phyloP scores from a whole-genome alignment of 1,140 invertebrate genomes.

The Caerostris darwini region DNA sequence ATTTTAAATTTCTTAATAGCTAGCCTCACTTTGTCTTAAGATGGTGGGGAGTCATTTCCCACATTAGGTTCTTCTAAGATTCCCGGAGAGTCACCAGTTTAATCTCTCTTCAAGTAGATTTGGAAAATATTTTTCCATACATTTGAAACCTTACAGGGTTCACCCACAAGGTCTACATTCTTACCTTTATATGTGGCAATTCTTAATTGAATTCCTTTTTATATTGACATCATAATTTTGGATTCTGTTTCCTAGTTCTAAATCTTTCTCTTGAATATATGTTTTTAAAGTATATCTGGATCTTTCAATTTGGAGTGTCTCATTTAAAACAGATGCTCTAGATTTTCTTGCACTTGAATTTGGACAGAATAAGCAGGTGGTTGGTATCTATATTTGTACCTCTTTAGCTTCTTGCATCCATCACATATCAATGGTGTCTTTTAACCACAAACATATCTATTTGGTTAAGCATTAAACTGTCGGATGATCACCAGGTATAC shows the following conservation, averaged over 20 bases:
- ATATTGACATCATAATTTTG: not conserved
- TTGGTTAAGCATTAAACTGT: constrained; percentile 15
- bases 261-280: not conserved
- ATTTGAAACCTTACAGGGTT: not conserved
- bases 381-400: constrained; percentile 6
- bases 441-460: constrained; percentile 19
- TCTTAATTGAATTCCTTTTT: constrained; percentile 8
- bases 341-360: constrained; percentile 11
- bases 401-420: constrained; percentile 35
- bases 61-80: not conserved
- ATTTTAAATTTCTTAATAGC: constrained; percentile 57
- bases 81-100: not conserved
- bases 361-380: not conserved
- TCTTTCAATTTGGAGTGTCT: constrained; percentile 30
- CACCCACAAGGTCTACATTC: constrained; percentile 1
- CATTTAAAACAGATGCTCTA: not conserved
- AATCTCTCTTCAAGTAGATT: constrained; percentile 41
- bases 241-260: not conserved
- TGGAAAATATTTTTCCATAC: constrained; percentile 46
- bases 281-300: not conserved
- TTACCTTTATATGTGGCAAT: constrained; percentile 11
- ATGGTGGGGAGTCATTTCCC: not conserved
- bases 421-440: constrained; percentile 16
- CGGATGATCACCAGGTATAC: not conserved
- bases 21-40: not conserved